Conservation (phyloP, 92 coral and sea anemone species). For the Anthopleura xanthogrammica region DNA sequence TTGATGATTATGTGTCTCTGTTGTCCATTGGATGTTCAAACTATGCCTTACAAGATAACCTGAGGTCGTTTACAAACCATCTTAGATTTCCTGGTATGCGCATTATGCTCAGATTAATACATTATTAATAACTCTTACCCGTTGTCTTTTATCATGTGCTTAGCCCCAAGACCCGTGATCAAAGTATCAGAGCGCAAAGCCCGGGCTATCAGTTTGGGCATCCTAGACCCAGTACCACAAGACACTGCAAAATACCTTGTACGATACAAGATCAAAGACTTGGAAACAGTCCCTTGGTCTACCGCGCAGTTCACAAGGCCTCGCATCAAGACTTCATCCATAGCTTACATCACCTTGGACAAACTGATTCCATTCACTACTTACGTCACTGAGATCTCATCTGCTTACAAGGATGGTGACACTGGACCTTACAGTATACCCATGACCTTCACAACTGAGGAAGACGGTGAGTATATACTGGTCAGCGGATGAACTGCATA, state of each 20-base stretch:
- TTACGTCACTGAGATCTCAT: conserved; percentile 65
- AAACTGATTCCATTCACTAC: conserved; percentile 57
- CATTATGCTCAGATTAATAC: too few species aligned
- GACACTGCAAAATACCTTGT: conserved; percentile 57
- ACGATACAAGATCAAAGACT: conserved; percentile 45
- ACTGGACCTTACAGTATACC: conserved; percentile 67
- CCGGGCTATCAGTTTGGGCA: conserved; percentile 21
- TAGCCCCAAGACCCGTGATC: conserved; percentile 70
- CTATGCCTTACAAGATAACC: too few species aligned
- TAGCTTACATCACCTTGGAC: conserved; percentile 29
- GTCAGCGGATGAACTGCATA: not conserved
- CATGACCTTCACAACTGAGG: conserved; percentile 42
- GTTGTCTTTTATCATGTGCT: not conserved
- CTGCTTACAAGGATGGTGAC: conserved; percentile 57
- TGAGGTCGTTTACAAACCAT: too few species aligned
- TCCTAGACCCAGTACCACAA: conserved; percentile 47
- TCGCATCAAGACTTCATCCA: conserved; percentile 5
- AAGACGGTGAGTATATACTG: conserved; percentile 66
- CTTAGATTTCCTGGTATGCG: too few species aligned
- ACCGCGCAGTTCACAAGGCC: conserved; percentile 23
- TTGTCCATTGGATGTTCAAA: too few species aligned
- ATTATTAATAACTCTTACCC: not conserved
- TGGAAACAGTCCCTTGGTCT: conserved; percentile 25
- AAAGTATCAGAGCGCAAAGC: conserved; percentile 42
- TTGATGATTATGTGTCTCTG: too few species aligned